These are phyloP conservation scores for Palythoa caribaeorum DNA, from an alignment of 92 coral and sea anemone genomes.

Conservation along the genomic window DNA sequence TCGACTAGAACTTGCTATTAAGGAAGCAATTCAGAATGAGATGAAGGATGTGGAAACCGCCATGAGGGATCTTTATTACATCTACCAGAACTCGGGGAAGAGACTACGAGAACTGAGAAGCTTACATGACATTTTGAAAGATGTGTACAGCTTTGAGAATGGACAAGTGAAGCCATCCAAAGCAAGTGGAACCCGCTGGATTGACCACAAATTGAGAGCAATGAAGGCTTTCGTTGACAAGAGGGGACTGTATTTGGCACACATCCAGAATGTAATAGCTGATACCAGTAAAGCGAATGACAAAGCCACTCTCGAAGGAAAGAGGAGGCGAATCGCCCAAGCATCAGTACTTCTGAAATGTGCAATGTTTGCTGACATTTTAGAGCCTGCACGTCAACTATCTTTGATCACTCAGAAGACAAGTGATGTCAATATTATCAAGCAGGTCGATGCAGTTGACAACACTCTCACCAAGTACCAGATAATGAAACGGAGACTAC, in stretches of 20 bases:
- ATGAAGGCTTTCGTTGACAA: slow-evolving; percentile 72
- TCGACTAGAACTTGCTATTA: slow-evolving; percentile 68
- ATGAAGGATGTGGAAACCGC: slow-evolving; percentile 68
- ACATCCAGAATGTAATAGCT: slow-evolving; percentile 74
- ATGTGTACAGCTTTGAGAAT: slow-evolving; percentile 70
- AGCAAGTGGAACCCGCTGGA: slow-evolving; percentile 68
- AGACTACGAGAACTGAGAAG: slow-evolving; percentile 70
- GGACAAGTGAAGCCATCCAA: slow-evolving; percentile 73
- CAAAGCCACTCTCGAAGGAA: slow-evolving; percentile 72
- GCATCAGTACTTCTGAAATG: slow-evolving; percentile 66
- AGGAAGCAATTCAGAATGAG: slow-evolving; percentile 70
- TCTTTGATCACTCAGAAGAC: slow-evolving; percentile 74
- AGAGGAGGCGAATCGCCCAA: slow-evolving; percentile 66
- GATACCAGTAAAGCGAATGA: slow-evolving; percentile 66
- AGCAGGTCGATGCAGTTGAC: slow-evolving; percentile 74
- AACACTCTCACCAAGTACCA: slow-evolving; percentile 69
- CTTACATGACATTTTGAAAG: slow-evolving; percentile 61
- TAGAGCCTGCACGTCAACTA: slow-evolving; percentile 69
- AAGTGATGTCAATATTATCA: slow-evolving; percentile 65
- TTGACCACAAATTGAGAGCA: slow-evolving; percentile 69
- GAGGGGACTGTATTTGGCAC: slow-evolving; percentile 69
- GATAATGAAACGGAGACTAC: slow-evolving; percentile 63
- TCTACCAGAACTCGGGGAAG: slow-evolving; percentile 73
- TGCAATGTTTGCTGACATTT: slow-evolving; percentile 68
- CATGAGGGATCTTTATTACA: slow-evolving; percentile 60